These are phyloP conservation scores for Drosophila baimaii DNA, from an alignment of 1,140 invertebrate species.

Conservation along the genomic window DNA sequence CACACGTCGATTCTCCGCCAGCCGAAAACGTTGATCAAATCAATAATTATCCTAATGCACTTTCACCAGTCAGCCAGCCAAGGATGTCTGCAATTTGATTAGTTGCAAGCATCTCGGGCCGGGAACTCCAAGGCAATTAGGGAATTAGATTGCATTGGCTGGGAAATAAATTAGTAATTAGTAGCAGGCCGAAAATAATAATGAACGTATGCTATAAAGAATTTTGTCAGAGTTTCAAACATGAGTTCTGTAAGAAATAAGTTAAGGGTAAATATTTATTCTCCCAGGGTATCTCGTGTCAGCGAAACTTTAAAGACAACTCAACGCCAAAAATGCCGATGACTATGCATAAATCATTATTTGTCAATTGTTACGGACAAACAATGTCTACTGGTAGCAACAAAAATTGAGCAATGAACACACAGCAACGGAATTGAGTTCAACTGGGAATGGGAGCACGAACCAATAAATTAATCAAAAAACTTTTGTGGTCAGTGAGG, in stretches of 20 bases:
- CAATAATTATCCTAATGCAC: slow-evolving; percentile 41
- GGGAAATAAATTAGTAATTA: neutral
- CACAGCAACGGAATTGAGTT: slow-evolving; percentile 6
- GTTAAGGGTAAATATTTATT: neutral
- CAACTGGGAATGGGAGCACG: slow-evolving; percentile 14
- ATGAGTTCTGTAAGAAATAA: neutral
- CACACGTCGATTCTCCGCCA: slow-evolving; percentile 16
- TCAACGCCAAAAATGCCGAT: slow-evolving; percentile 26
- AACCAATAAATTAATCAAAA: slow-evolving; percentile 53
- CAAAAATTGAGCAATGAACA: slow-evolving; percentile 18
- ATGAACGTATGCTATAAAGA: neutral
- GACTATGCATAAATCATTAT: slow-evolving; percentile 55
- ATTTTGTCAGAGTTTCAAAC: neutral
- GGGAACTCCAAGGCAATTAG: neutral
- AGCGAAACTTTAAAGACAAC: slow-evolving; percentile 15
- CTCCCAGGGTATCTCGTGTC: neutral
- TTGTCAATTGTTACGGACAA: slow-evolving; percentile 44
- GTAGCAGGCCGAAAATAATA: neutral
- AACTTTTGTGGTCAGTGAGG: slow-evolving; percentile 42
- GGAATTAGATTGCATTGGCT: neutral
- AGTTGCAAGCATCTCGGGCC: neutral
- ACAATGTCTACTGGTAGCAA: slow-evolving; percentile 18
- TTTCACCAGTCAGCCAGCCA: neutral
- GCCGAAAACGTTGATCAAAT: slow-evolving; percentile 24
- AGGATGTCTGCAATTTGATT: slow-evolving; percentile 16